Percentiles rank a stretch among this genome's conserved stretches.
Conservation (phyloP, 2,888 invertebrate species). For the Chymomyza amoena region DNA sequence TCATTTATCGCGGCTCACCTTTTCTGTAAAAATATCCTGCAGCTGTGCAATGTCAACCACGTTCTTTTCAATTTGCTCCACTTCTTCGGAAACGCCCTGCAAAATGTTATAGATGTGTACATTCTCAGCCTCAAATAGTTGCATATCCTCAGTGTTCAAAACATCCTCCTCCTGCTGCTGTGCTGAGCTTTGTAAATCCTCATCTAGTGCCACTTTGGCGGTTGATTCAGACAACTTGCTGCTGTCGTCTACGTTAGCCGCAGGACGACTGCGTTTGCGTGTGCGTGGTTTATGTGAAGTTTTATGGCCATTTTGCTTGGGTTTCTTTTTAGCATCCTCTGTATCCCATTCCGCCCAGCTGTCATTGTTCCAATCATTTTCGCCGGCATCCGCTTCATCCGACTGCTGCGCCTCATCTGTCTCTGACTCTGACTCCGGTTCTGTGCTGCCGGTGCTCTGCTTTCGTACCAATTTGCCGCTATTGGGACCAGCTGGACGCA, state of each 20-base stretch:
- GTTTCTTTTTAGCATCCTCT: slow-evolving; percentile 26
- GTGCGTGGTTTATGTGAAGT: slow-evolving; percentile 32
- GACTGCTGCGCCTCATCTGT: neutral
- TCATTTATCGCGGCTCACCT: slow-evolving; percentile 78
- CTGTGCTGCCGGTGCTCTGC: slow-evolving; percentile 49
- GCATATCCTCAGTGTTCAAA: slow-evolving; percentile 91
- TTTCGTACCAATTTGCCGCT: slow-evolving; percentile 38
- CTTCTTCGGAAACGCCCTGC: slow-evolving; percentile 93
- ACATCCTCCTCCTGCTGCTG: slow-evolving; percentile 77
- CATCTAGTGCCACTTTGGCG: slow-evolving; percentile 74
- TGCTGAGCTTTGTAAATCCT: slow-evolving; percentile 74
- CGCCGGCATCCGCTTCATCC: slow-evolving; percentile 15
- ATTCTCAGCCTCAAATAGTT: slow-evolving; percentile 96
- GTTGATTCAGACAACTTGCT: slow-evolving; percentile 41
- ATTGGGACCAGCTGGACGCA: slow-evolving; percentile 68
- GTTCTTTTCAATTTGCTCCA: slow-evolving; percentile 92
- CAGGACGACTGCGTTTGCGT: slow-evolving; percentile 46
- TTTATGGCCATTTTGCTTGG: neutral
- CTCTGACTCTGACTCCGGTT: slow-evolving; percentile 19
- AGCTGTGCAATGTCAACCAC: slow-evolving; percentile 97
- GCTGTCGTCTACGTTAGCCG: slow-evolving; percentile 4
- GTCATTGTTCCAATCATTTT: slow-evolving; percentile 55
- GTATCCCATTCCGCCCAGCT: slow-evolving; percentile 52
- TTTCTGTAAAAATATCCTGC: slow-evolving; percentile 98
- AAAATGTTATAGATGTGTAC: slow-evolving; percentile 91